Evolutionary conservation across 1,140 invertebrate species (phyloP), one percentile per base, ranked within the genome.

Genomic region (Zophobas morio): DNA sequence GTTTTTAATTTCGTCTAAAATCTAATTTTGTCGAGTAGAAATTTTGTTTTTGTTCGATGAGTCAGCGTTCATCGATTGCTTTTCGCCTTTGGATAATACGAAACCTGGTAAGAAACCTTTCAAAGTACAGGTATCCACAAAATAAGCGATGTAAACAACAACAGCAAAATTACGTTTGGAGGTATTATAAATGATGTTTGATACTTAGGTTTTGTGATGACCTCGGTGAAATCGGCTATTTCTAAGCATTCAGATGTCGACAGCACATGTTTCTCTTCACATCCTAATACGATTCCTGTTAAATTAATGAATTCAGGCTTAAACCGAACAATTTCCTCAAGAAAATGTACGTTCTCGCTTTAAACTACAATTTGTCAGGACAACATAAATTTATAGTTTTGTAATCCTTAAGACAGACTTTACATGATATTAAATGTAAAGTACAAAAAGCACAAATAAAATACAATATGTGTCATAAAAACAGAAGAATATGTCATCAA

Each of bases 211-310:
- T 40, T 37, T 39, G 60, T 42, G 40, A 46, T 66, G 60, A 66
- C 60, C 60, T 66, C 56, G n/a, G 36, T 60, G 36, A 60, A 60
- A 60, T 60, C 56, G 60, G 60, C 60, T 39, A 42, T 42, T 66
- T 66, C 60, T 66, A 66, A 42, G 39, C 60, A 66, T 66, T 66
- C 60, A 66, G 60, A 66, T 42, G 60, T 66, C 60, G 60, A 66
- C 60, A 66, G 33, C 60, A 66, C 60, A 66, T 66, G 60, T 66
- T 66, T 33, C 60, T 40, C 60, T 39, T 42, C 60, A 66, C 60
- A 66, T 42, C 34, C 54, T 57, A 57, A 57, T 36, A 57, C 34
- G 32, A 40, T 66, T 39, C 5, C n/a, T 39, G 42, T 39, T 42
- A 42, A 66, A 66, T 66, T 66, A 66, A 66, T 66, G 60, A 36